These are phyloP conservation scores for Semnopithecus entellus DNA, from an alignment of 2,113 vertebrate genomes.

Conservation along the genomic window DNA sequence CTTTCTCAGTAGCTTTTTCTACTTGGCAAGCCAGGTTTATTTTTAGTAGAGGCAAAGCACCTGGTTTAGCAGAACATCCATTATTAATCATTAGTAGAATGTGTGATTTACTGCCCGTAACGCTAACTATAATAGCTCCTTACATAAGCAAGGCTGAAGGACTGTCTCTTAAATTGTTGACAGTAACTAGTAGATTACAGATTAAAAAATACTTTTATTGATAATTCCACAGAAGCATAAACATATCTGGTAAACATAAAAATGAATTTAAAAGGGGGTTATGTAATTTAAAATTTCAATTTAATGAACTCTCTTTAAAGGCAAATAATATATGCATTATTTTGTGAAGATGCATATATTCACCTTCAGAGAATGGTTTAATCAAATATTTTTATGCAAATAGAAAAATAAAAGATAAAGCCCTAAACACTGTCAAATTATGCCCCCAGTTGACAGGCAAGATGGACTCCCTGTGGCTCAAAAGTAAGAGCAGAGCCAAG, in stretches of 20 bases:
- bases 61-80: conserved; percentile 68
- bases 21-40: conserved; percentile 38
- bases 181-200: neutral
- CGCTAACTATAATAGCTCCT: conserved; percentile 45
- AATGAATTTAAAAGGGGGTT: neutral
- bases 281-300: neutral
- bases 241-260: neutral
- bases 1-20: conserved; percentile 65
- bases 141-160: conserved; percentile 51
- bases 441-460: no score
- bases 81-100: conserved; percentile 68
- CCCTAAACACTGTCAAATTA: neutral
- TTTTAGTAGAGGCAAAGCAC: conserved; percentile 67
- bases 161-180: conserved; percentile 57
- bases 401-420: neutral
- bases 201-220: neutral
- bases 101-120: conserved; percentile 68
- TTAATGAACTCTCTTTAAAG: neutral
- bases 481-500: no score
- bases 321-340: neutral
- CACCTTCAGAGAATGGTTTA: neutral
- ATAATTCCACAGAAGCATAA: neutral
- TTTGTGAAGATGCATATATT: neutral
- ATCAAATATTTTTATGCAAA: neutral
- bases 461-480: no score